Conservation (phyloP, 2,888 invertebrate species). For the Lamellibrachia columna region DNA sequence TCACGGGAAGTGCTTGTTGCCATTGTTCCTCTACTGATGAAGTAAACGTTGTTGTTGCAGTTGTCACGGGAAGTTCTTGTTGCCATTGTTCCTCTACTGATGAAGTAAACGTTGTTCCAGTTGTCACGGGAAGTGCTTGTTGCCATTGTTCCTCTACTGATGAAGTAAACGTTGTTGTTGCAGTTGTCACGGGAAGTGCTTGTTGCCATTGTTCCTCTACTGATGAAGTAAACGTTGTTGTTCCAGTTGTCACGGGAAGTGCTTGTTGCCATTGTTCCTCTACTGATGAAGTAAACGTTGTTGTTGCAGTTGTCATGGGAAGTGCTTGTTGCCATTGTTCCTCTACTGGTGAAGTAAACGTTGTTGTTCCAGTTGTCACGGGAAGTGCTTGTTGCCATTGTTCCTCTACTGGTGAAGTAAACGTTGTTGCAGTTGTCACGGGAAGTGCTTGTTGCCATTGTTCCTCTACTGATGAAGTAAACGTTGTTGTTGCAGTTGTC, state of each 20-base stretch:
- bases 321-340: conserved; percentile 78
- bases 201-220: too few relatives aligned
- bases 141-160: conserved; percentile 80
- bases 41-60: too few relatives aligned
- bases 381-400: conserved; percentile 77
- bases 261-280: conserved; percentile 79
- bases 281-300: conserved; percentile 70
- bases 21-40: too few relatives aligned
- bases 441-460: conserved; percentile 77
- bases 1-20: too few relatives aligned
- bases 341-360: conserved; percentile 71
- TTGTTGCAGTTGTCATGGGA: conserved; percentile 76
- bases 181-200: too few relatives aligned
- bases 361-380: conserved; percentile 72
- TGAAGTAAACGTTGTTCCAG: conserved; percentile 43
- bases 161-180: too few relatives aligned
- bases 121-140: conserved; percentile 82
- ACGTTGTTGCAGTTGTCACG: conserved; percentile 72
- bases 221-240: not conserved
- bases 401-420: conserved; percentile 78
- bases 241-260: conserved; percentile 78
- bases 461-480: conserved; percentile 72
- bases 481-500: conserved; percentile 71
- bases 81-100: not conserved
- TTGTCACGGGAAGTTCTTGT: not conserved